phyloP scores from a whole-genome alignment of 2,113 vertebrate genomes.

The Fukomys damarensis region DNA sequence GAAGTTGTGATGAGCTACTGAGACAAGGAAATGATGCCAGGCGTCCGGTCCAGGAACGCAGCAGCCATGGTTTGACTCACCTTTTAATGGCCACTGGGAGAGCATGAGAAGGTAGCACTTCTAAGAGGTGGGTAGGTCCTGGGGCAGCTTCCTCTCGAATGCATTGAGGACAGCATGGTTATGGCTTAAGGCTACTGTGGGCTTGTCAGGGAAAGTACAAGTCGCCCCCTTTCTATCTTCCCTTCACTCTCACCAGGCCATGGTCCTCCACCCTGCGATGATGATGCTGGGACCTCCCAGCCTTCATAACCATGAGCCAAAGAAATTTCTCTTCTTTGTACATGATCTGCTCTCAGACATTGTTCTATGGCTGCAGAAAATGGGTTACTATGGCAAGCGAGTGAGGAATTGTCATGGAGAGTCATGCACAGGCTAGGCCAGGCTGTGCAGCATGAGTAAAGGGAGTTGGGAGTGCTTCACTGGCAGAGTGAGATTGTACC shows the following conservation, averaged over 20 bases:
- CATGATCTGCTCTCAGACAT: background rate
- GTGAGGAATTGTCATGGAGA: background rate
- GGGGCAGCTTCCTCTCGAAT: background rate
- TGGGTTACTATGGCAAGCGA: background rate
- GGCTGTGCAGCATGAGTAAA: background rate
- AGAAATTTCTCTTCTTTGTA: background rate
- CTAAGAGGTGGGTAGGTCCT: background rate
- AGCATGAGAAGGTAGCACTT: background rate
- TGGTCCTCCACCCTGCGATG: rapidly evolving
- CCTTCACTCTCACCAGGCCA: background rate
- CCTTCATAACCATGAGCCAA: background rate
- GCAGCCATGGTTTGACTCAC: background rate
- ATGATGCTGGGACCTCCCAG: background rate
- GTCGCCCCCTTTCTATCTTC: background rate
- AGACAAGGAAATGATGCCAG: background rate
- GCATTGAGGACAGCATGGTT: background rate
- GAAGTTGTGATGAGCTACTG: background rate
- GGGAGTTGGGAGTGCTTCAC: background rate
- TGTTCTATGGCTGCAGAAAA: background rate
- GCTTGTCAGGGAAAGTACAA: background rate
- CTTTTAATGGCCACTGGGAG: background rate
- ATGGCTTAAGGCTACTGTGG: background rate
- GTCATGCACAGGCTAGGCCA: background rate
- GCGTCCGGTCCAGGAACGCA: background rate
- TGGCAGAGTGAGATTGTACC: background rate